phyloP scores from a whole-genome alignment of 2,113 vertebrate genomes.

The Mastomys coucha region DNA sequence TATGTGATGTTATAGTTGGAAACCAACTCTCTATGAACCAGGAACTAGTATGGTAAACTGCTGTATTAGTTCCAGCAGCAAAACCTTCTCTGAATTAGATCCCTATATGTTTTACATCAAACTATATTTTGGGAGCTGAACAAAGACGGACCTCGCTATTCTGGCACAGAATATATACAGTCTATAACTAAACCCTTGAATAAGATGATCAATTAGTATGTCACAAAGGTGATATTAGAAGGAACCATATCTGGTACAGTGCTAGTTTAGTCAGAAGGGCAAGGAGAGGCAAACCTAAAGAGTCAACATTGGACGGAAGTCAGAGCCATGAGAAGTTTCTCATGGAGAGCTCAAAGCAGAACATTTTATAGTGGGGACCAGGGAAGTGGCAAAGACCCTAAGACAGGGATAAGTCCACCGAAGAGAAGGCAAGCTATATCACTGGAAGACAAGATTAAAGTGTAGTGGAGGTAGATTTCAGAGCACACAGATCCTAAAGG shows the following conservation, averaged over 20 bases:
- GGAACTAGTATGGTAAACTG: neutral
- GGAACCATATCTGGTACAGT: neutral
- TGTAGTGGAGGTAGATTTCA: neutral
- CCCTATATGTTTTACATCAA: neutral
- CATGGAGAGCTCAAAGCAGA: neutral
- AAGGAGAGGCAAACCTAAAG: neutral
- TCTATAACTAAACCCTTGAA: neutral
- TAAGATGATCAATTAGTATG: neutral
- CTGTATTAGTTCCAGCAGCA: neutral
- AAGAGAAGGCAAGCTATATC: neutral
- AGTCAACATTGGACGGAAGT: neutral
- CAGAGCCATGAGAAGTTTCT: neutral
- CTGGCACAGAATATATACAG: neutral
- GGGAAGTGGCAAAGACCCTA: neutral
- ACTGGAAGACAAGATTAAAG: neutral
- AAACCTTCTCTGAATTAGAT: neutral
- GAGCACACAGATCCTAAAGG: neutral
- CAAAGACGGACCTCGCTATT: neutral
- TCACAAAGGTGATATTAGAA: neutral
- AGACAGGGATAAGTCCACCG: neutral
- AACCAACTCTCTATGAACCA: neutral
- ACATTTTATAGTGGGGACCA: neutral
- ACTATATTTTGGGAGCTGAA: neutral
- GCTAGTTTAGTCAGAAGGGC: neutral
- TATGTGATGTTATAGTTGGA: neutral